Base-by-base conservation (phyloP, 2,888 invertebrate genomes). In the Seira ritae region DNA sequence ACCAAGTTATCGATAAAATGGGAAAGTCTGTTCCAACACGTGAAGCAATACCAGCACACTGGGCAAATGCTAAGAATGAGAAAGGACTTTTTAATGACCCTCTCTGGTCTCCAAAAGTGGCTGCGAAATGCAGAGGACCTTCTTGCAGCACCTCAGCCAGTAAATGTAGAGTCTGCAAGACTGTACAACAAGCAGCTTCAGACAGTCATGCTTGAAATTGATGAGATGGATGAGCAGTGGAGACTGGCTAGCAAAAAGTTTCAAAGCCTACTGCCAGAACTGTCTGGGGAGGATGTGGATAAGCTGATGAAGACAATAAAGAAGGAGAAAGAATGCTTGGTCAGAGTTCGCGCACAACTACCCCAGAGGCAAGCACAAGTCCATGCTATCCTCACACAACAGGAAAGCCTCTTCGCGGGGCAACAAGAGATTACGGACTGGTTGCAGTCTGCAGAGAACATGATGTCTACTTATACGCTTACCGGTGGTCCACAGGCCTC, bases 241-340 rank as follows among this genome's bases (percentile, higher is more conserved):
- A 97, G 98, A 91, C 94, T 93, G 80, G 95, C 97, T 65, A 98
- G 98, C 91, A 96, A 96, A 90, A 96, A 95, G 79, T 97, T 98
- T 92, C 98, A 98, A 91, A 94, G 94, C 10, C 92, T 98, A 1
- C 96, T 98, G 75, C 97, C 96, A 84, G 97, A 98, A 90, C 92
- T 97, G 75, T 95, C 96, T 0, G 94, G 97, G 37, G 97, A 97
- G 71, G 96, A 97, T 89, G 97, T 98, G 0, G 97, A 97, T 89
- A 93, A 94, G 84, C 96, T 97, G 94, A 96, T 98, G 95, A 93
- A 94, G 62, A 94, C 94, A 1, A 92, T 98, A 66, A 97, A 97
- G 90, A 95, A 94, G 89, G 96, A 97, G 90, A 97, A 97, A 90
- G 98, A 97, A 90, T 94, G 95, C 0, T 91, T 98, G 12, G 96